phyloP scores from a whole-genome alignment of 2,113 vertebrate species.

The Rhinichthys klamathensis region DNA sequence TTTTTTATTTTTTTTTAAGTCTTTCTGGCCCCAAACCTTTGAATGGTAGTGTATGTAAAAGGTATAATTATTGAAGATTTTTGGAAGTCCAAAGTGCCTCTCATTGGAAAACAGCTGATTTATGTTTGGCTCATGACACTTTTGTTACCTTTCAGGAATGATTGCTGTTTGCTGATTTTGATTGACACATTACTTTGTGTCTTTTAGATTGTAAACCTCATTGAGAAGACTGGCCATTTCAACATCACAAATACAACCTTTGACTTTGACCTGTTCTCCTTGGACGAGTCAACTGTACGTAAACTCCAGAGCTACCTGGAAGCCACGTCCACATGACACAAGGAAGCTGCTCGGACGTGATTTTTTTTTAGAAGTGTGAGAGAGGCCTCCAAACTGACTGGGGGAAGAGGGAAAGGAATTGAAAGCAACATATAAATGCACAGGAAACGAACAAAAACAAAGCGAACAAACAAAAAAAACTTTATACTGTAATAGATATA shows the following conservation, averaged over 20 bases:
- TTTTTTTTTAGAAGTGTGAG: not conserved
- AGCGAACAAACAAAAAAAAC: not conserved
- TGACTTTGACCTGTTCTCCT: conserved; percentile 97
- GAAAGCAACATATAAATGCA: conserved; percentile 57
- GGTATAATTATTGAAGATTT: not conserved
- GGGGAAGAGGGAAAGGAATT: conserved; percentile 43
- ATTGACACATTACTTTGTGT: not conserved
- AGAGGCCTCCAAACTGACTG: conserved; percentile 16
- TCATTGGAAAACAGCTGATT: not conserved
- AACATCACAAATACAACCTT: conserved; percentile 99
- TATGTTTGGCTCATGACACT: not conserved
- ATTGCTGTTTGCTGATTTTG: not conserved
- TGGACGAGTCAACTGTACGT: conserved; percentile 96
- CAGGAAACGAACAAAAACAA: conserved; percentile 52
- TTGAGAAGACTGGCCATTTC: conserved; percentile 97
- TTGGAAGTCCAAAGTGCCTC: not conserved
- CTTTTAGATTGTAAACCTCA: conserved; percentile 93
- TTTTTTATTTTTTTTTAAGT: too few species aligned
- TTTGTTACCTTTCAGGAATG: not conserved
- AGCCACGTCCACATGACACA: conserved; percentile 92
- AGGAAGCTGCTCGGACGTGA: conserved; percentile 53
- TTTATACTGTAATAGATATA: conserved; percentile 31
- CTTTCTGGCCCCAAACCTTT: too few species aligned
- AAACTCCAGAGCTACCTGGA: conserved; percentile 99
- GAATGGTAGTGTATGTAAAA: too few species aligned